A percentile compares a stretch with the other conserved stretches of the same genome.
These are phyloP conservation scores for Pharmacophagus antenor DNA, from an alignment of 2,888 invertebrate species.

Conservation along the genomic window DNA sequence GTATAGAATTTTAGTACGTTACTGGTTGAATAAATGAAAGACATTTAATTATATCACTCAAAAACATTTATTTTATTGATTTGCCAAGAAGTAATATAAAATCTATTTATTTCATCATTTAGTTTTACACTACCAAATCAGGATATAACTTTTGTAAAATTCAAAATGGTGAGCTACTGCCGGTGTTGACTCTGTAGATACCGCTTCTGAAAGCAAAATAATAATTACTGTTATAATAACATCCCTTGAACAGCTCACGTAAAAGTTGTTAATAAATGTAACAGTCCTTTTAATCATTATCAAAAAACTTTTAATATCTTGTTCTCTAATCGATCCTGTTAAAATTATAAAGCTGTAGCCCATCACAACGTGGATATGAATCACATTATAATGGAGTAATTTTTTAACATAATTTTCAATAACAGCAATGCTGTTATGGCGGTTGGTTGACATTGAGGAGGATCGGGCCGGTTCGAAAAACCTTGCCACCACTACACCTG, in stretches of 20 bases:
- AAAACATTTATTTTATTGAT: not conserved
- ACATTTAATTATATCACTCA: not conserved
- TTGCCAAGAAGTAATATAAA: not conserved
- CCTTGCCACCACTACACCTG: no score
- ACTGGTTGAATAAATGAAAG: no score
- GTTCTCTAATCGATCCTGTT: no score
- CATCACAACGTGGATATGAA: no score
- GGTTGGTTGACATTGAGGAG: no score
- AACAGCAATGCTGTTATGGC: no score
- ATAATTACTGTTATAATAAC: slow-evolving; percentile 23
- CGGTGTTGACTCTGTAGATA: slow-evolving; percentile 54
- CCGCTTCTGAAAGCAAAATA: slow-evolving; percentile 47
- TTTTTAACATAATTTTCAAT: no score
- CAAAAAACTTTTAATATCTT: not conserved
- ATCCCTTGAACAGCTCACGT: slow-evolving; percentile 20
- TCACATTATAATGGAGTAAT: not conserved
- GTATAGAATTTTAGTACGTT: no score
- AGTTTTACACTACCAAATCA: not conserved
- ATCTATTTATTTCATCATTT: not conserved
- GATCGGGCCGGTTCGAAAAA: no score
- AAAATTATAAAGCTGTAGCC: not conserved
- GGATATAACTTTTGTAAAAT: slow-evolving; percentile 3
- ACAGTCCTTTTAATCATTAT: not conserved
- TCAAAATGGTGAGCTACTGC: slow-evolving; percentile 47
- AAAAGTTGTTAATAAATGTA: not conserved